Evolutionary conservation across 2,797 vertebrate genomes (phyloP).

Genomic region (Propithecus perrieri): DNA sequence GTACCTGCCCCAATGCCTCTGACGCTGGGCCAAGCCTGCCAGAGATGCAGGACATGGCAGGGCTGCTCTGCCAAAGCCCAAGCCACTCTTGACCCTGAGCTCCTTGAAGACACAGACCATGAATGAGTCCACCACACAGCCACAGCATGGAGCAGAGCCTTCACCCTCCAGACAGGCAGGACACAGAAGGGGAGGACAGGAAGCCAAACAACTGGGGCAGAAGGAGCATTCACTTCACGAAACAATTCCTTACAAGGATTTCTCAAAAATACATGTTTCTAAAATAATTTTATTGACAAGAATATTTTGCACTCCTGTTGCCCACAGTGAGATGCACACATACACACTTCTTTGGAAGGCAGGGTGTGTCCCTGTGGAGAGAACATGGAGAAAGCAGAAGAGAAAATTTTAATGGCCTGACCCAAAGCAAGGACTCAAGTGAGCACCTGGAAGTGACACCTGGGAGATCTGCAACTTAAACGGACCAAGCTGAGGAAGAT

Average conservation of each 20-base stretch:
- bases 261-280: neutral
- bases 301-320: neutral
- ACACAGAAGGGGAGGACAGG: neutral
- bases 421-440: neutral
- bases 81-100: neutral
- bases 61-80: neutral
- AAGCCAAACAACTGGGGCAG: neutral
- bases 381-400: neutral
- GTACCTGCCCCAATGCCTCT: too few species aligned
- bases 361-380: neutral
- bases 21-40: neutral
- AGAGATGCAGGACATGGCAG: rapidly evolving
- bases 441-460: neutral
- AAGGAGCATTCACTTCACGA: neutral
- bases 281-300: neutral
- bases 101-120: neutral
- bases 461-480: neutral
- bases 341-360: neutral
- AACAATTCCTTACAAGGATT: neutral
- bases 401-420: neutral
- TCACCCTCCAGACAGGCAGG: neutral
- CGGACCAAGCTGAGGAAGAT: neutral
- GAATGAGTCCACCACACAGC: neutral
- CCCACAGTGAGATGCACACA: neutral
- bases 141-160: neutral